A percentile compares a stretch with the other conserved stretches of the same genome.
Conservation (phyloP, 2,888 invertebrate species). For the Zootermopsis nevadensis region DNA sequence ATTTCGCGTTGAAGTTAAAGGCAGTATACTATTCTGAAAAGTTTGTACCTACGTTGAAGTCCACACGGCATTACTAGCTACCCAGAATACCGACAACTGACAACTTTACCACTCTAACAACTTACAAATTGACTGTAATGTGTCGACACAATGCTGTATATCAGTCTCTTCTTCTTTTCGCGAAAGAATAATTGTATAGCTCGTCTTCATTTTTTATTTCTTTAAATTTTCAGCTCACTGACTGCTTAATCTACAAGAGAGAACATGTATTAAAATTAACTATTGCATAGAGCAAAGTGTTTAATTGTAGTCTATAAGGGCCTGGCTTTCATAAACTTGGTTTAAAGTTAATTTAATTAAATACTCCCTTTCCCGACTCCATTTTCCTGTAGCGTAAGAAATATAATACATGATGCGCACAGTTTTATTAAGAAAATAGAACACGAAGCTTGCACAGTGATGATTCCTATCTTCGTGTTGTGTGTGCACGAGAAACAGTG, state of each 20-base stretch:
- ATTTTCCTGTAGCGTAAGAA: conserved; percentile 4
- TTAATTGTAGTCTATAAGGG: conserved; percentile 9
- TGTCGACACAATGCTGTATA: too few relatives aligned
- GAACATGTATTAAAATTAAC: background rate
- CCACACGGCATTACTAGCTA: too few relatives aligned
- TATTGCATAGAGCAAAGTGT: background rate
- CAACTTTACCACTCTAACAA: too few relatives aligned
- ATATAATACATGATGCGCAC: background rate
- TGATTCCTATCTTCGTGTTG: background rate
- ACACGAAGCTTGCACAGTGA: background rate
- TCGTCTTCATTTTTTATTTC: too few relatives aligned
- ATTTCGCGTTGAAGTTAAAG: too few relatives aligned
- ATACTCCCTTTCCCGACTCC: background rate
- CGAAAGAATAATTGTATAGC: too few relatives aligned
- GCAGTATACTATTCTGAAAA: too few relatives aligned
- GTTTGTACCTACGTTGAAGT: too few relatives aligned
- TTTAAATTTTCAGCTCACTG: background rate
- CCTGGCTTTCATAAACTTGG: conserved; percentile 11
- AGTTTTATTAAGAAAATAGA: background rate
- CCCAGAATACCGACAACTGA: too few relatives aligned
- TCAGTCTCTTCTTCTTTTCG: too few relatives aligned
- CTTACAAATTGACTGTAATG: too few relatives aligned
- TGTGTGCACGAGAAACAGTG: background rate
- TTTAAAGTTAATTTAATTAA: conserved; percentile 26
- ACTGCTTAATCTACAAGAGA: background rate